Base-by-base conservation (phyloP, 2,888 invertebrate genomes). In the Ectemnius lituratus region DNA sequence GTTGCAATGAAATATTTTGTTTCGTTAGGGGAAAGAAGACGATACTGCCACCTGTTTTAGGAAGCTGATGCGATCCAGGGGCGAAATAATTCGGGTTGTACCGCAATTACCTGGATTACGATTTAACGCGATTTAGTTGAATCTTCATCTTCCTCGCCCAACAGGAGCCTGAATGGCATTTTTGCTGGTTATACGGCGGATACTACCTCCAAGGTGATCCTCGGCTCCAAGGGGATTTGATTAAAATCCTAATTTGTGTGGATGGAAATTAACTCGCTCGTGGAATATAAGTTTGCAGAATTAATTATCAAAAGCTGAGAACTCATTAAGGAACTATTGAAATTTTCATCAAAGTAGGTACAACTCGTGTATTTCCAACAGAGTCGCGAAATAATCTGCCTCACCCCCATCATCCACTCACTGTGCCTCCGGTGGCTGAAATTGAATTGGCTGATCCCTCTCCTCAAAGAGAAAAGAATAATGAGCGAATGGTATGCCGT, bases 161-260 rank as follows among this genome's bases (percentile, higher is more conserved):
- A 37, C 68, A 61, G 57, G 67, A 68, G 67, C 69, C 76, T 71
- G 78, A 80, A 78, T 78, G 72, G 59, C 65, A 75, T 75, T 80
- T 78, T 78, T 75, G 70, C 70, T 47, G 37, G 37, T 37, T 37
- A 37, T 37, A 37, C 70, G 71, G 62, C 8, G n/a, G 37, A 49
- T 52, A 23, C 58, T 47, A 2, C 2, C 57, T 57, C 20, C 70
- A 37, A 57, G 74, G 67, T 65, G 76, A 74, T 37, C 37, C 11
- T 11, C 37, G 1, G 69, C 63, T 46, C 62, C 28, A 66, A 71
- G 70, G 8, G n/a, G 16, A 76, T 81, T 76, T 75, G 76, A 82
- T 82, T 81, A 80, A 80, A 81, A 70, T 73, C 81, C 69, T 71
- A 76, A 82, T 80, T 82, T 75, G 70, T 78, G 72, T 70, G 67